A percentile compares a stretch with the other conserved stretches of the same genome.
These are phyloP conservation scores for Indicator indicator DNA, from an alignment of 2,113 vertebrate genomes.

Conservation along the genomic window DNA sequence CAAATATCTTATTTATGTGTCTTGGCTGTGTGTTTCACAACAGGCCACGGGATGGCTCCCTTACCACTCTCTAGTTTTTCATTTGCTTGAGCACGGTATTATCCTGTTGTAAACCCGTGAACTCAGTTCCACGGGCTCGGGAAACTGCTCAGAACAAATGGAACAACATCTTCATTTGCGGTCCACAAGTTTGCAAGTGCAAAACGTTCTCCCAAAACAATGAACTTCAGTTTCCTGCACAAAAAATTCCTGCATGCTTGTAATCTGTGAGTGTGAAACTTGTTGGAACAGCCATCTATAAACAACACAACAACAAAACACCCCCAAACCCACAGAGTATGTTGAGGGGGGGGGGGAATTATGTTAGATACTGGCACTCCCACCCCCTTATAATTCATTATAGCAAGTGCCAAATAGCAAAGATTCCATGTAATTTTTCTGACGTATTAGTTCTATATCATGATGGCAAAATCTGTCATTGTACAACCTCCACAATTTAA, in stretches of 20 bases:
- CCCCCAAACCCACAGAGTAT: background rate
- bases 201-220: background rate
- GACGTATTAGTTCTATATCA: background rate
- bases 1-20: background rate
- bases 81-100: background rate
- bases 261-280: background rate
- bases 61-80: background rate
- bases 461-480: background rate
- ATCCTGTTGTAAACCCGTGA: rapidly evolving
- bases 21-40: background rate
- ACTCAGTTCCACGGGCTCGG: background rate
- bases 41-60: slow-evolving; percentile 28
- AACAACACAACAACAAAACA: background rate
- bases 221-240: rapidly evolving
- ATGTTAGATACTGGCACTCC: background rate
- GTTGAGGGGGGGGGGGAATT: background rate
- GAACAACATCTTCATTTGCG: background rate
- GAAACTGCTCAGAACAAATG: background rate
- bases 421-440: background rate
- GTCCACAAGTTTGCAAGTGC: background rate
- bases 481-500: background rate
- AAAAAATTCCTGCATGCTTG: background rate
- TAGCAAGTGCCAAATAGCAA: background rate
- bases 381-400: background rate
- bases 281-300: background rate